Conservation (phyloP, 1,140 invertebrate species). For the Wasmannia auropunctata region DNA sequence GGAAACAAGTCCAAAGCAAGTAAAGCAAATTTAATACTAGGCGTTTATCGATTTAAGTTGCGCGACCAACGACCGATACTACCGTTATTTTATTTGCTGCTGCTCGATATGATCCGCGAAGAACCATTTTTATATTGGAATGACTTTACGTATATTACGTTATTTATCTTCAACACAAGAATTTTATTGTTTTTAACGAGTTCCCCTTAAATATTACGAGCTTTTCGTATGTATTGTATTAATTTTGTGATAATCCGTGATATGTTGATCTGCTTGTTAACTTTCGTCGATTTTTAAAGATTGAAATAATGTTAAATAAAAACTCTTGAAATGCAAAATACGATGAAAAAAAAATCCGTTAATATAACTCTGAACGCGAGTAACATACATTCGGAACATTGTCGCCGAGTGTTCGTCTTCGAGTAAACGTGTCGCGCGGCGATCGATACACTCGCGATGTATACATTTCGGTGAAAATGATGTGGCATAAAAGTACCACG, state of each 20-base stretch:
- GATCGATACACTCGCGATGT: slow-evolving; percentile 13
- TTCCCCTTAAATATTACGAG: not conserved
- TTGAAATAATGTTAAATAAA: not conserved
- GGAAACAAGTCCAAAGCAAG: slow-evolving; percentile 48
- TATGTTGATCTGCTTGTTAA: not conserved
- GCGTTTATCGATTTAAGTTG: slow-evolving; percentile 65
- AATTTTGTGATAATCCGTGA: not conserved
- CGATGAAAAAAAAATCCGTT: not conserved
- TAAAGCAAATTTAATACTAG: slow-evolving; percentile 27
- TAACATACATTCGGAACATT: not conserved
- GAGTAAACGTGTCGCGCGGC: not conserved
- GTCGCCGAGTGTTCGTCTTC: not conserved
- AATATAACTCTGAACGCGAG: not conserved
- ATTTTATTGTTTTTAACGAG: not conserved
- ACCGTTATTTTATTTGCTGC: not conserved
- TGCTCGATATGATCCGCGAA: not conserved
- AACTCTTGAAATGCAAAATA: not conserved
- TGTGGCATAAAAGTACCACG: not conserved
- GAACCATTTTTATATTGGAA: not conserved
- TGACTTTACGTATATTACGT: not conserved
- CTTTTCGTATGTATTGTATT: not conserved
- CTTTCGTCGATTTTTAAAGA: not conserved
- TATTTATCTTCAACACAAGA: not conserved
- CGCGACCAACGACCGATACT: slow-evolving; percentile 40
- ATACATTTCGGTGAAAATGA: slow-evolving; percentile 23